A percentile compares a stretch with the other conserved stretches of the same genome.
Evolutionary conservation across 1,140 invertebrate genomes (phyloP).

Genomic region (Papilio polyxenes): DNA sequence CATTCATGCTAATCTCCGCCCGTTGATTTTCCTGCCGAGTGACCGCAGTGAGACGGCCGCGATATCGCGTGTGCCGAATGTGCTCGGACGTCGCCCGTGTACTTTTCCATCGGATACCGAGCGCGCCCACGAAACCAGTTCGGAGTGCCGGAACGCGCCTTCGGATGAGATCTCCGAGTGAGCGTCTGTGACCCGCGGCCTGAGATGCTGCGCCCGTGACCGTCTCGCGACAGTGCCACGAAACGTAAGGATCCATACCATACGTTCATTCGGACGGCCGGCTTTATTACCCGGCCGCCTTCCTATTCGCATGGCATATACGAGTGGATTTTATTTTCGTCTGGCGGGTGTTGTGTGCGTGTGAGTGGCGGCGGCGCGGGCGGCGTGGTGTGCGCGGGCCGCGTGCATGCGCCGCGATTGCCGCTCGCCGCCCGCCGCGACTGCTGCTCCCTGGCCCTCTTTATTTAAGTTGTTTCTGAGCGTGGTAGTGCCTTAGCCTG

Average conservation of each 20-base stretch:
- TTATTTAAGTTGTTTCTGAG: conserved; percentile 79
- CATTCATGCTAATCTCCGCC: conserved; percentile 77
- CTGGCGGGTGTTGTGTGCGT: conserved; percentile 68
- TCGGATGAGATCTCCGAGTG: conserved; percentile 71
- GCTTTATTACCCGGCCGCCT: conserved; percentile 68
- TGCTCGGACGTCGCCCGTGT: conserved; percentile 69
- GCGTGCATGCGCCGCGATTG: conserved; percentile 52
- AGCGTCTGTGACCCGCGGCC: conserved; percentile 68
- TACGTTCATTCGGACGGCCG: conserved; percentile 69
- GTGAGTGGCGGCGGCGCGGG: conserved; percentile 44
- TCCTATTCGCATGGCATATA: conserved; percentile 80
- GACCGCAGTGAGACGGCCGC: conserved; percentile 69
- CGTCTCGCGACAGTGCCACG: conserved; percentile 77
- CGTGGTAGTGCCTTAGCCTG: conserved; percentile 54
- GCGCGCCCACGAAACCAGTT: conserved; percentile 69
- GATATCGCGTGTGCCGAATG: conserved; percentile 75
- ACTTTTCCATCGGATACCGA: conserved; percentile 71
- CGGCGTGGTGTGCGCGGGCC: conserved; percentile 49
- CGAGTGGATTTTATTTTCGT: conserved; percentile 80
- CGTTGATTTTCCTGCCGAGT: conserved; percentile 76
- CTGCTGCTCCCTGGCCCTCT: conserved; percentile 72
- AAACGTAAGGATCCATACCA: conserved; percentile 77
- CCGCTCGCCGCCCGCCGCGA: conserved; percentile 59
- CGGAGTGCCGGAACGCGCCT: conserved; percentile 63
- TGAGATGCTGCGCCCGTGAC: conserved; percentile 78